Conservation (phyloP, 2,797 vertebrate species). For the Phylloscopus collybita region DNA sequence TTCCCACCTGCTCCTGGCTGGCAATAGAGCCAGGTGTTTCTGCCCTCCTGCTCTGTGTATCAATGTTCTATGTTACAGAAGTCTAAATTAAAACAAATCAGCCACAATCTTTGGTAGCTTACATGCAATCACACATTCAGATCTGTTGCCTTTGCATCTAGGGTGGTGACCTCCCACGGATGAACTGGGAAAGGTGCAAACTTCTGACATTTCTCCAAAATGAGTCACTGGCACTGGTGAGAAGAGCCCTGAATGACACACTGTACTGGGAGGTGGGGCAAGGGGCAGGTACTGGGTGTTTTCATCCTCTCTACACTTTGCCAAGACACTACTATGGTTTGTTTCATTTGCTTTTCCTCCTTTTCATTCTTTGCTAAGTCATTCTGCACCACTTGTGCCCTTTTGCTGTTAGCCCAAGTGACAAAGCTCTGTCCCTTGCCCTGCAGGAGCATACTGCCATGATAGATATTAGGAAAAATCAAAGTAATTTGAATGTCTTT, state of each 20-base stretch:
- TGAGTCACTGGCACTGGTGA: background rate
- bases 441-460: conserved; percentile 9
- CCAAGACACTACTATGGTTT: fast-evolving
- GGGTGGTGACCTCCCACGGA: background rate
- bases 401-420: background rate
- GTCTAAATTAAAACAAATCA: background rate
- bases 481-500: conserved; percentile 32
- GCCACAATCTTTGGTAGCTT: background rate
- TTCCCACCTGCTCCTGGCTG: background rate
- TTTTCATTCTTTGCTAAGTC: conserved; percentile 8
- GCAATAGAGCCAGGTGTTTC: background rate
- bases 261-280: fast-evolving
- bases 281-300: background rate
- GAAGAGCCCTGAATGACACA: background rate
- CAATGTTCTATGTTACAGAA: background rate
- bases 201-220: background rate
- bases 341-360: background rate
- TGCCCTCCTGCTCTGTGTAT: background rate
- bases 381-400: background rate
- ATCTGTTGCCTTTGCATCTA: background rate
- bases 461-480: conserved; percentile 3
- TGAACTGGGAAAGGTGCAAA: background rate
- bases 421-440: conserved; percentile 20
- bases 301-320: background rate
- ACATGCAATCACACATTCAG: background rate